Evolutionary conservation across 2,113 vertebrate species (phyloP).

Genomic region (Axis porcinus): DNA sequence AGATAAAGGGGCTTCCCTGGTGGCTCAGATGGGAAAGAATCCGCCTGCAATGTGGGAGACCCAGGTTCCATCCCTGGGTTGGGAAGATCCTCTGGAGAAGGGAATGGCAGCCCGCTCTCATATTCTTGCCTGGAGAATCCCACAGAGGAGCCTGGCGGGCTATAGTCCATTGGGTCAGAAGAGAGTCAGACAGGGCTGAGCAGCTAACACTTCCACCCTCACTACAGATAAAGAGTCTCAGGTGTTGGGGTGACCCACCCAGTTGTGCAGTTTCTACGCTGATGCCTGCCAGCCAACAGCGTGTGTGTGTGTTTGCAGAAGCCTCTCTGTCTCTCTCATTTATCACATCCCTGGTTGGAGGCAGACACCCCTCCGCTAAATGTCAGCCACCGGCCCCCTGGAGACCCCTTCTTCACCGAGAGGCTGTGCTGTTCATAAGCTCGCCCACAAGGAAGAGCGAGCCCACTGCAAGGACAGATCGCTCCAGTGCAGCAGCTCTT

Average conservation of each 20-base stretch:
- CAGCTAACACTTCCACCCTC: not conserved
- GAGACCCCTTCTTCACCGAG: not conserved
- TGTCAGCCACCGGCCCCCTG: rapidly evolving
- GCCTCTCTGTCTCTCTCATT: not conserved
- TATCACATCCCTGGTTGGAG: not conserved
- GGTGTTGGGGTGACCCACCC: no score
- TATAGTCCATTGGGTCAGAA: not conserved
- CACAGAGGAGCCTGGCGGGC: not conserved
- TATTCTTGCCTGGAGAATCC: not conserved
- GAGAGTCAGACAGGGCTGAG: not conserved
- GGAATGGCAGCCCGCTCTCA: not conserved
- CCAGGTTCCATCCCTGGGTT: not conserved
- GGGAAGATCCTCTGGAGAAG: not conserved
- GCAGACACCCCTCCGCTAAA: not conserved
- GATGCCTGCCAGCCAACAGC: not conserved
- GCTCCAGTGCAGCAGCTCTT: rapidly evolving
- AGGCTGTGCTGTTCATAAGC: not conserved
- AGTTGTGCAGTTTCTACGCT: rapidly evolving
- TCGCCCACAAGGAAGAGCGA: not conserved
- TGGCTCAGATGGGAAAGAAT: not conserved
- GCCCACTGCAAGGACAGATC: not conserved
- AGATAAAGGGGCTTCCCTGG: not conserved
- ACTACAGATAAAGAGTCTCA: not conserved
- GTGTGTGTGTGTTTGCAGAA: not conserved
- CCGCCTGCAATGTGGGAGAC: not conserved